Evolutionary conservation across 2,113 vertebrate genomes (phyloP), one percentile per base, ranked within the genome.

Genomic region (Ellobius talpinus): DNA sequence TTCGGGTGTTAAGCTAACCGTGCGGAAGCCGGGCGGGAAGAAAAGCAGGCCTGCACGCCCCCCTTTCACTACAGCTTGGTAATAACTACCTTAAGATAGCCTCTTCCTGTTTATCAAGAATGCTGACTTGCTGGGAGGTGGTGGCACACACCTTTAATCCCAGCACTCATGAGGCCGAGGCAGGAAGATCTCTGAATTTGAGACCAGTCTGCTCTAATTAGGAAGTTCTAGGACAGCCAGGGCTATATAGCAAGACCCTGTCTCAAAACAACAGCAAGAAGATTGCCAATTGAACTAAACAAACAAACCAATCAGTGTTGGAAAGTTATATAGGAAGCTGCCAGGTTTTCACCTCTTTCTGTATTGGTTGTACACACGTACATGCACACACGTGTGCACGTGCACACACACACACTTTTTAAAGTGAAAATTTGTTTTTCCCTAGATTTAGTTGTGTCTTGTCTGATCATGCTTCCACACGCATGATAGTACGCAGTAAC

Each of bases 261-360:
- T 58, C 50, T 81, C 79, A 61, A 58, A 81, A 79, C 77, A 82
- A 82, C 33, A 82, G n/a, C 33, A 55, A n/a, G n/a, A 39, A 24
- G 3, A 39, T 39, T 82, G 21, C 21, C 36, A 58, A 16, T n/a
- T 82, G n/a, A 82, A 61, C 17, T 82, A 82, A 82, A 82, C 36
- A 58, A 81, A 33, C 52, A 79, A 92, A 50, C 47, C n/a, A 87
- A 47, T 63, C 39, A 45, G 24, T 66, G 47, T 96, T 96, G 50
- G 87, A 95, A 95, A 95, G 76, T 66, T 73, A 66, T 45, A 13
- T 74, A 79, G 77, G 68, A 93, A 90, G 87, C 58, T 39, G 63
- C 65, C 7, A 81, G 72, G 4, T 89, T 91, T 47, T 94, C 45
- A 31, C 61, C 23, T 91, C 19, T 82, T 95, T n/a, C 52, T 90